These are phyloP conservation scores for Isoperla grammatica DNA, from an alignment of 2,888 invertebrate species.

Conservation along the genomic window DNA sequence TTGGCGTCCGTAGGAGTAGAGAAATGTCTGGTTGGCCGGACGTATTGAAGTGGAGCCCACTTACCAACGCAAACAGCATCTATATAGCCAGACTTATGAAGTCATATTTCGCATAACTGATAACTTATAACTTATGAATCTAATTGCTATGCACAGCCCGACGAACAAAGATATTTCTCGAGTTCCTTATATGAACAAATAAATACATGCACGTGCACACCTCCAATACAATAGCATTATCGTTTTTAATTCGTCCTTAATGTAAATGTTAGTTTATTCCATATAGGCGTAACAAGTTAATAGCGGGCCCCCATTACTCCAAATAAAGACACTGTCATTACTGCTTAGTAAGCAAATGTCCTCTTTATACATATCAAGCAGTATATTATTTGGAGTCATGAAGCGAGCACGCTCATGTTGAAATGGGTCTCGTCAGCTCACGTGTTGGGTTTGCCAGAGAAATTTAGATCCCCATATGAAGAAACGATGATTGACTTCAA, in stretches of 20 bases:
- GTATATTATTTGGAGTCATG: too few species aligned
- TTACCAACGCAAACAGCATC: too few species aligned
- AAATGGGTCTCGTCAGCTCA: too few species aligned
- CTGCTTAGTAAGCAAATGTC: background rate
- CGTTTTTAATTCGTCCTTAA: constrained; percentile 2
- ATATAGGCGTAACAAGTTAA: constrained; percentile 14
- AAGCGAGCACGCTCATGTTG: too few species aligned
- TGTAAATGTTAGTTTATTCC: background rate
- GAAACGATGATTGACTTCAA: too few species aligned
- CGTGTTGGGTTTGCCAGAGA: too few species aligned
- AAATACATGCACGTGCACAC: constrained; percentile 4
- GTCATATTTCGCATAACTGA: background rate
- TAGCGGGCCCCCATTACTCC: constrained; percentile 11
- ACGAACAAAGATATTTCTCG: background rate
- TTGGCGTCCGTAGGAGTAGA: too few species aligned
- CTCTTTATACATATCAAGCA: constrained; percentile 3
- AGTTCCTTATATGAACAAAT: constrained; percentile 13
- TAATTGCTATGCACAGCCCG: constrained; percentile 4
- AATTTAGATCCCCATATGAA: too few species aligned
- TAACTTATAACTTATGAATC: background rate
- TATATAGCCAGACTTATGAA: background rate
- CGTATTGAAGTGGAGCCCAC: too few species aligned
- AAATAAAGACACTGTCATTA: constrained; percentile 1
- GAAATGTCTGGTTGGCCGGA: too few species aligned
- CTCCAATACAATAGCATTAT: constrained; percentile 4